Evolutionary conservation across 2,113 vertebrate genomes (phyloP).

Genomic region (Gymnocephalus cernua): DNA sequence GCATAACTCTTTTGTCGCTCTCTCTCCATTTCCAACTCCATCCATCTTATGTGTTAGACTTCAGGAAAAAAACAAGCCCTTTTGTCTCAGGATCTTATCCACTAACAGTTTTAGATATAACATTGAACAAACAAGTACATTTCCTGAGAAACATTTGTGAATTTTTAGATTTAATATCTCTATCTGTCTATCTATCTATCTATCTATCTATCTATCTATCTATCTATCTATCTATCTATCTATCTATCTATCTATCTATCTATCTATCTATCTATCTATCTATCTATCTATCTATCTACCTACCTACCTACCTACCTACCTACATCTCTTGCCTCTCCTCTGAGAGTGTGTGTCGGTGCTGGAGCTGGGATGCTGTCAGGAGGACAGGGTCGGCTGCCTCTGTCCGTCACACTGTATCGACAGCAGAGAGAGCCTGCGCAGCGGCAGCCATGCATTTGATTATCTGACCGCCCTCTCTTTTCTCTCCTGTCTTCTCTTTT

Average conservation of each 20-base stretch:
- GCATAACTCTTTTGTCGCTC: background rate
- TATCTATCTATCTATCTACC: background rate
- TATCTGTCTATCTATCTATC: too few relatives aligned
- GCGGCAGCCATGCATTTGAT: constrained; percentile 82
- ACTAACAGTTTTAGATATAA: background rate
- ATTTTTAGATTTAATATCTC: background rate
- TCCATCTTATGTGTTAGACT: constrained; percentile 1
- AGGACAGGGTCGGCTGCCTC: constrained; percentile 61
- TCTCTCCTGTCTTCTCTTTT: constrained; percentile 65
- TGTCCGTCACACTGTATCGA: constrained; percentile 63
- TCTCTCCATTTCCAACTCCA: background rate
- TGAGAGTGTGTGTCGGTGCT: constrained; percentile 58
- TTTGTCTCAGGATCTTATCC: background rate
- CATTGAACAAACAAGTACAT: background rate
- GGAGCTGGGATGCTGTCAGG: constrained; percentile 51
- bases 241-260: too few relatives aligned
- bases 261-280: too few relatives aligned
- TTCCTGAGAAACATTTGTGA: too few relatives aligned
- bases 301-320: background rate
- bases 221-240: too few relatives aligned
- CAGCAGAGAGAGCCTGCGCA: constrained; percentile 77
- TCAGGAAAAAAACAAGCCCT: background rate
- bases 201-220: too few relatives aligned
- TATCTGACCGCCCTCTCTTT: constrained; percentile 68
- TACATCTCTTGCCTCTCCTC: constrained; percentile 12